Base-by-base conservation (phyloP, 2,113 vertebrate species). In the Oenanthe melanoleuca region DNA sequence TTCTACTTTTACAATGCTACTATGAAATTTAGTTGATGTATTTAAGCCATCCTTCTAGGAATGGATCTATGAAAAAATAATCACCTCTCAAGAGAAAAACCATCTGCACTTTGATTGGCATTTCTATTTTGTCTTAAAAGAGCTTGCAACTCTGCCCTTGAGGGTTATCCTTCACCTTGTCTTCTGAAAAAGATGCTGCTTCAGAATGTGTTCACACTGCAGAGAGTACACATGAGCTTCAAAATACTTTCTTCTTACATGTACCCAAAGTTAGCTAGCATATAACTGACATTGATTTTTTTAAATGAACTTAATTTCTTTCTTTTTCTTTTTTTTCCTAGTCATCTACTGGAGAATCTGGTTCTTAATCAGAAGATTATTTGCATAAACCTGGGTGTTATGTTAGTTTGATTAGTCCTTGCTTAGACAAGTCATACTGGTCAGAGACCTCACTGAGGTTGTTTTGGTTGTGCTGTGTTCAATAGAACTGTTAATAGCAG, bases 161-260 rank as follows among this genome's bases (percentile, higher is more conserved):
- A 95, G 93, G 95, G 90, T 93, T 96, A 94, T 93, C 77, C 80
- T 95, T 96, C 94, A 95, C 91, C 56, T 94, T 90, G 79, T 59
- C 67, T 84, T 69, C 83, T 59, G 67, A 90, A 86, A 88, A 70
- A 73, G 57, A 90, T 80, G 55, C 29, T 89, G 7, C 53, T 89
- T 77, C 61, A 81, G 78, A 90, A 92, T 70, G 4, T 22, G 69
- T 80, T 94, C 89, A 79, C 53, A 40, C 16, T 88, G 45, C 49
- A 84, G 65, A 86, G 9, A 44, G 34, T 71, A 31, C 52, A 40
- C 44, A 67, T 29, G 70, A 86, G 18, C n/a, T 64, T 92, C 65
- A 93, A 93, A 90, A 89, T 75, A 37, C 14, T 45, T 89, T 71
- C 33, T 63, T 5, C 21, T 70, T 84, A 2, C 17, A 74, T 52